A percentile compares a stretch with the other conserved stretches of the same genome.
phyloP scores from a whole-genome alignment of 1,140 invertebrate species.

The Nilaparvata lugens region DNA sequence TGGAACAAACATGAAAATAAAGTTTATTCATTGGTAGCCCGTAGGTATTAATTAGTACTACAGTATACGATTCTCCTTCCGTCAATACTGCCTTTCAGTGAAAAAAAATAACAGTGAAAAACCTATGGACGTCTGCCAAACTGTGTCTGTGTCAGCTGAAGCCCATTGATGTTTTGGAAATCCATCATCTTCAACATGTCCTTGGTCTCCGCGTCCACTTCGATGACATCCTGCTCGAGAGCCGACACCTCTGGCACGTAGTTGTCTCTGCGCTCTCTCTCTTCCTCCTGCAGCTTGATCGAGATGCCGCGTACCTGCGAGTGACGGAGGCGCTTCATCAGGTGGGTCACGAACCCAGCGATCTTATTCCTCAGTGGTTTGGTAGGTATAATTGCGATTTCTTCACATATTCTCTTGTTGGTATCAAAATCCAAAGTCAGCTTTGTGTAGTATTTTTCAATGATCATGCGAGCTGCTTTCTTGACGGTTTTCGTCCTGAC shows the following conservation, averaged over 20 bases:
- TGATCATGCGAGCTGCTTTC: slow-evolving; percentile 98
- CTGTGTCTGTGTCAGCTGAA: slow-evolving; percentile 68
- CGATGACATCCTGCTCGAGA: slow-evolving; percentile 84
- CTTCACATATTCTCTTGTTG: slow-evolving; percentile 98
- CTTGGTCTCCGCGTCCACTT: slow-evolving; percentile 94
- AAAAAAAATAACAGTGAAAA: slow-evolving; percentile 41
- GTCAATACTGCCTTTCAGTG: too few species aligned
- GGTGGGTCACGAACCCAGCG: slow-evolving; percentile 97
- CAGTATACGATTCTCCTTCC: too few species aligned
- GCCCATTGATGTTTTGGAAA: slow-evolving; percentile 79
- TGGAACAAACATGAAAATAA: too few species aligned
- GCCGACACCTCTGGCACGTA: slow-evolving; percentile 98
- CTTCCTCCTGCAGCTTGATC: slow-evolving; percentile 98
- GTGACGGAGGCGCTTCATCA: slow-evolving; percentile 96
- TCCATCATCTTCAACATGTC: slow-evolving; percentile 97
- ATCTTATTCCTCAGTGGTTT: slow-evolving; percentile 98
- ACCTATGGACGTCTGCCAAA: slow-evolving; percentile 52
- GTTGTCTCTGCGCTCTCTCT: slow-evolving; percentile 97
- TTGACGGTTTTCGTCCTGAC: slow-evolving; percentile 99
- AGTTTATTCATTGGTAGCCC: too few species aligned
- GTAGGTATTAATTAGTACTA: too few species aligned
- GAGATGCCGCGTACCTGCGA: slow-evolving; percentile 93
- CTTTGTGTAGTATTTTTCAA: slow-evolving; percentile 98
- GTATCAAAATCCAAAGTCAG: slow-evolving; percentile 97
- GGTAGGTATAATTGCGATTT: slow-evolving; percentile 97